phyloP scores from a whole-genome alignment of 2,888 invertebrate species.

The Microplitis manilae region DNA sequence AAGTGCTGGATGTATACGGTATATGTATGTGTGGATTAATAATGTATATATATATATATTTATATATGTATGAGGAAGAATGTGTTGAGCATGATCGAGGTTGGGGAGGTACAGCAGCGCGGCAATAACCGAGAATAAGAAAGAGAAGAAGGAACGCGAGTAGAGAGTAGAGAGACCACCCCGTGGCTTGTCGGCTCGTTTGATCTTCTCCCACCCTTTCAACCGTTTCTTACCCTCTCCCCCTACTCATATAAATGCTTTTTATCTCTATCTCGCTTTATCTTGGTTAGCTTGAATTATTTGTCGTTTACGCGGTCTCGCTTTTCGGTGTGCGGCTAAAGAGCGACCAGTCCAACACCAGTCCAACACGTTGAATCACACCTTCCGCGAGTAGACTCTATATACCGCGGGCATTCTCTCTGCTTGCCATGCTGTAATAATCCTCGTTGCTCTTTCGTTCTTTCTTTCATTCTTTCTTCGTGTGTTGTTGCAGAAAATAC shows the following conservation, averaged over 20 bases:
- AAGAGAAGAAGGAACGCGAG: conserved; percentile 55
- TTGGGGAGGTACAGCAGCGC: conserved; percentile 32
- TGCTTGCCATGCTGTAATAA: conserved; percentile 48
- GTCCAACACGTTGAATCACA: conserved; percentile 61
- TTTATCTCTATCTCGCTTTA: conserved; percentile 31
- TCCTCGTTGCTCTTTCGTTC: conserved; percentile 7
- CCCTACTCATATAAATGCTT: conserved; percentile 35
- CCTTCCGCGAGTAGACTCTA: conserved; percentile 60
- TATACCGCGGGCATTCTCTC: conserved; percentile 51
- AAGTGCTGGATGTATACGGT: conserved; percentile 39
- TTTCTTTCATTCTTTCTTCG: conserved; percentile 20
- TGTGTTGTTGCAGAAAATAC: conserved; percentile 5
- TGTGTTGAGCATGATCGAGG: no score
- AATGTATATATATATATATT: no score
- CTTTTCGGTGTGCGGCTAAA: conserved; percentile 7
- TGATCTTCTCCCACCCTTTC: conserved; percentile 68
- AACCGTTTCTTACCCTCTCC: conserved; percentile 50
- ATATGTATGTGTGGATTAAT: no score
- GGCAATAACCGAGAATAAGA: conserved; percentile 50
- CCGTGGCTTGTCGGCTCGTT: conserved; percentile 71
- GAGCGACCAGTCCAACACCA: conserved; percentile 28
- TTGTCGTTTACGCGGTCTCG: conserved; percentile 13
- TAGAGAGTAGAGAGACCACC: conserved; percentile 69
- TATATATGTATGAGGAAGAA: no score
- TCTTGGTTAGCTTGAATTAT: conserved; percentile 15